Base-by-base conservation (phyloP, 2,797 vertebrate genomes). In the Vultur gryphus region DNA sequence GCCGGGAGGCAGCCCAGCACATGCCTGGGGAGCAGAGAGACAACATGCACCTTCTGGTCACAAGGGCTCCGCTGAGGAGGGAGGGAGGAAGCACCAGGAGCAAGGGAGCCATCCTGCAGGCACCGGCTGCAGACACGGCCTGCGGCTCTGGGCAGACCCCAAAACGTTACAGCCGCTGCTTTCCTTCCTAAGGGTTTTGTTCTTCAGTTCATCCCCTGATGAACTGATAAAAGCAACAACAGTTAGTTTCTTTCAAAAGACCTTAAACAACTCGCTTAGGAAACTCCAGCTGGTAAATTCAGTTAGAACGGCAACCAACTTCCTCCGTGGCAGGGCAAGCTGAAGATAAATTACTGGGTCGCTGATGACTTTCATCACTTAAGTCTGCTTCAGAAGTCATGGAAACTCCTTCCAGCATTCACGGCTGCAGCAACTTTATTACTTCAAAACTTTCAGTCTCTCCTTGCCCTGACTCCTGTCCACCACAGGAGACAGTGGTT, bases 221-320 rank as follows among this genome's bases (percentile, higher is more conserved):
- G 57, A 93, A 71, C 49, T 46, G 64, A 64, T 73, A 77, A 72
- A 70, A 61, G n/a, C 80, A 82, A 55, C 4, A 6, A 61, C 73
- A 26, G 13, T 23, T 37, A 58, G 84, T 59, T 91, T 90, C 78
- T 95, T 93, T 85, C 75, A 84, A 86, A 96, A 91, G 70, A 64
- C 41, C 49, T 90, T 17, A 6, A 90, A 57, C 29, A 41, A 69
- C 57, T 71, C 5, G 0, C 65, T 96, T 80, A 71, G 73, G 94
- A 88, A 96, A 94, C 21, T 31, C 10, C 59, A 33, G 55, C 13
- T 77, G 75, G 54, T 80, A 73, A 91, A 92, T 87, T 96, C 91
- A 5, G 95, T 95, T 96, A 85, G 21, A 91, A 54, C 3, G 3
- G 87, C 76, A 90, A 64, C 13, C 57, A 5, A 89, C 88, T 95